Evolutionary conservation across 2,113 vertebrate species (phyloP).

Genomic region (Paramisgurnus dabryanus): DNA sequence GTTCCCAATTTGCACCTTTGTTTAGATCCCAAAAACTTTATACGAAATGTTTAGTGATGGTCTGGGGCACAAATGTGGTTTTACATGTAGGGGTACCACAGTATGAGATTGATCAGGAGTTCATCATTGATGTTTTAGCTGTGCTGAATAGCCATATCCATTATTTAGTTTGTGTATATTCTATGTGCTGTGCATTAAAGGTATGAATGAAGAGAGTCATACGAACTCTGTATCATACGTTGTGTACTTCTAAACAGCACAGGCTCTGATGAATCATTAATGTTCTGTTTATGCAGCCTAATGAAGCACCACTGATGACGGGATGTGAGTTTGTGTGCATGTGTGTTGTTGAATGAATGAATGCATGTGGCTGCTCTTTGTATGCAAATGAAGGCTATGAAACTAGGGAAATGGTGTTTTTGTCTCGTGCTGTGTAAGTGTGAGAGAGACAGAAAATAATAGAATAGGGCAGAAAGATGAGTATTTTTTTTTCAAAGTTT

Average conservation of each 20-base stretch:
- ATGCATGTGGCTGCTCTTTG: not conserved
- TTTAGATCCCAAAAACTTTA: not conserved
- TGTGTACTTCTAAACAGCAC: slow-evolving; percentile 49
- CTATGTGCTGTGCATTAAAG: not conserved
- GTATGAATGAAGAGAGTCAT: slow-evolving; percentile 16
- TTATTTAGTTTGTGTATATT: not conserved
- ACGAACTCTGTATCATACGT: slow-evolving; percentile 42
- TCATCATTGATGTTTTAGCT: too few species aligned
- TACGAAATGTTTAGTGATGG: too few species aligned
- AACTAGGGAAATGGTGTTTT: slow-evolving; percentile 16
- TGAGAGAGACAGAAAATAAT: not conserved
- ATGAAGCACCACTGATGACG: slow-evolving; percentile 51
- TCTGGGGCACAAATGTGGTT: too few species aligned
- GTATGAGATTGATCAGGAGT: too few species aligned
- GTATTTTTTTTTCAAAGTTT: slow-evolving; percentile 46
- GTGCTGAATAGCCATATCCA: slow-evolving; percentile 6
- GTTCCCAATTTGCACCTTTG: not conserved
- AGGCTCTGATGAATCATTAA: slow-evolving; percentile 67
- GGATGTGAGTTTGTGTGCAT: slow-evolving; percentile 41
- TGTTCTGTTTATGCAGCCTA: slow-evolving; percentile 70
- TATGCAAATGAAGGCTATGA: slow-evolving; percentile 21
- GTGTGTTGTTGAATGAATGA: not conserved
- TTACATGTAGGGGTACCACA: too few species aligned
- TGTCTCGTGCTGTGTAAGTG: not conserved
- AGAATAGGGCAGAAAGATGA: not conserved